Conservation (phyloP, 1,140 invertebrate genomes). For the Megalonaias nervosa region DNA sequence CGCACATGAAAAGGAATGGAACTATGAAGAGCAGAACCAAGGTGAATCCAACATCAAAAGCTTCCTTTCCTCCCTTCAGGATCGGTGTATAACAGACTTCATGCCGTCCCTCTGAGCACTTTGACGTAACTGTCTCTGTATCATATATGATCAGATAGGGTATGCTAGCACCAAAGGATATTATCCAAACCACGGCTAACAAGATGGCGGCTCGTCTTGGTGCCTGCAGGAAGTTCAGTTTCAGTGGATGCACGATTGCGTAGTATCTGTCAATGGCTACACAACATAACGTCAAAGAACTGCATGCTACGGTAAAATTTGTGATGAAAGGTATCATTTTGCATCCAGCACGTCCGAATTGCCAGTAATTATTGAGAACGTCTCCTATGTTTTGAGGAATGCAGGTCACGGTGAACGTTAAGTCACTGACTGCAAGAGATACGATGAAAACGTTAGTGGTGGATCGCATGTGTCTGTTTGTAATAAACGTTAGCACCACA, state of each 20-base stretch:
- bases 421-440: slow-evolving; percentile 55
- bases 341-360: slow-evolving; percentile 50
- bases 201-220: slow-evolving; percentile 83
- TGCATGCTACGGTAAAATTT: slow-evolving; percentile 50
- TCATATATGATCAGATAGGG: slow-evolving; percentile 48
- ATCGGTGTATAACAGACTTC: slow-evolving; percentile 29
- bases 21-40: slow-evolving; percentile 42
- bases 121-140: slow-evolving; percentile 22
- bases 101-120: slow-evolving; percentile 11
- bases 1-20: slow-evolving; percentile 43
- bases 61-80: slow-evolving; percentile 6
- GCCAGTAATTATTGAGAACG: slow-evolving; percentile 44
- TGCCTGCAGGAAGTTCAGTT: slow-evolving; percentile 75
- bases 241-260: slow-evolving; percentile 73
- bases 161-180: slow-evolving; percentile 79
- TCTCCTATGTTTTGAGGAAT: slow-evolving; percentile 48
- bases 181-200: slow-evolving; percentile 89
- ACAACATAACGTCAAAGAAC: slow-evolving; percentile 56
- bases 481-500: slow-evolving; percentile 50
- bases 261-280: slow-evolving; percentile 61
- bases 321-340: slow-evolving; percentile 52
- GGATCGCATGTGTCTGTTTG: slow-evolving; percentile 56
- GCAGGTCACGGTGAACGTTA: slow-evolving; percentile 45
- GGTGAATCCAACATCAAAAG: slow-evolving; percentile 44
- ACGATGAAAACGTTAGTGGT: slow-evolving; percentile 59